A percentile compares a stretch with the other conserved stretches of the same genome.
phyloP scores from a whole-genome alignment of 2,113 vertebrate genomes.

The Cyanoliseus patagonus region DNA sequence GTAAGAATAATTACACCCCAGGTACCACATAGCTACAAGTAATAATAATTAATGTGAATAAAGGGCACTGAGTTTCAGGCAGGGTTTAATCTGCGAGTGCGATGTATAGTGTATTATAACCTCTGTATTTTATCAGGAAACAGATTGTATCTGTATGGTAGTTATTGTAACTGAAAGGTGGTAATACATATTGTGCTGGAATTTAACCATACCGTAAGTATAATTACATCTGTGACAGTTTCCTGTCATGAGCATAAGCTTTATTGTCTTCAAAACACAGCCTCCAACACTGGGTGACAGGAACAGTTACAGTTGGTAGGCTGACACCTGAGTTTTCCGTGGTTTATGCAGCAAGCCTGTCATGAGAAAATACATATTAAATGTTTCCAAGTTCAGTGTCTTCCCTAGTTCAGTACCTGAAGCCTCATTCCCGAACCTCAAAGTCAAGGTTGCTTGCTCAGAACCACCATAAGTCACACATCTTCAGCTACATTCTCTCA shows the following conservation, averaged over 20 bases:
- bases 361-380: not conserved
- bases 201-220: not conserved
- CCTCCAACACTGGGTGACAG: accelerated
- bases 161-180: not conserved
- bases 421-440: not conserved
- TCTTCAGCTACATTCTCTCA: accelerated
- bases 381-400: not conserved
- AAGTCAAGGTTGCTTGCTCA: not conserved
- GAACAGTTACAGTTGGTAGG: not conserved
- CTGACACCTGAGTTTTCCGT: not conserved
- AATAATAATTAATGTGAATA: not conserved
- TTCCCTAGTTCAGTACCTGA: not conserved
- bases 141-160: not conserved
- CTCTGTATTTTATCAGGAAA: constrained; percentile 4
- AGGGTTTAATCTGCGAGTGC: not conserved
- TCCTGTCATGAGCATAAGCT: not conserved
- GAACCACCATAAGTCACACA: not conserved
- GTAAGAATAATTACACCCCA: not conserved
- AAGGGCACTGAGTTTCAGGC: not conserved
- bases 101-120: accelerated
- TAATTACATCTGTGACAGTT: not conserved
- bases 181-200: not conserved
- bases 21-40: not conserved
- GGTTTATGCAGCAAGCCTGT: not conserved
- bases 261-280: not conserved